Evolutionary conservation across 2,113 vertebrate genomes (phyloP).

Genomic region (Cavia porcellus): DNA sequence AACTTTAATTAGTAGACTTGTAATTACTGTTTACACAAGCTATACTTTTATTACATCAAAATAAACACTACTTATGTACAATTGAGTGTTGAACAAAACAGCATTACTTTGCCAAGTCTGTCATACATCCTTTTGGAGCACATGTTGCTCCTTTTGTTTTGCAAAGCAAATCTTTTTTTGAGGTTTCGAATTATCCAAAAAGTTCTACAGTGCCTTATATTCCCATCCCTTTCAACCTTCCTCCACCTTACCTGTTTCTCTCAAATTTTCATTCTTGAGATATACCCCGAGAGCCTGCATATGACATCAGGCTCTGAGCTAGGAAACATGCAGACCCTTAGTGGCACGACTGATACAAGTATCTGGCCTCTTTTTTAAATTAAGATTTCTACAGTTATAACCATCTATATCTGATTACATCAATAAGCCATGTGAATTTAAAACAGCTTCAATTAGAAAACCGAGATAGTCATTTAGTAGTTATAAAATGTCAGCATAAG

Average conservation of each 20-base stretch:
- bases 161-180: neutral
- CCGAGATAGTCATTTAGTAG: neutral
- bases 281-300: neutral
- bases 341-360: neutral
- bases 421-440: constrained; percentile 28
- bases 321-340: neutral
- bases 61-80: constrained; percentile 28
- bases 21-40: constrained; percentile 60
- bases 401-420: neutral
- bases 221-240: neutral
- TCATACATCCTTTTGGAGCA: neutral
- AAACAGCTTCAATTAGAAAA: constrained; percentile 45
- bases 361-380: neutral
- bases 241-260: neutral
- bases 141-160: neutral
- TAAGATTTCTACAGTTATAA: constrained; percentile 13
- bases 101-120: neutral
- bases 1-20: constrained; percentile 69
- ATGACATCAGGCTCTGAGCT: neutral
- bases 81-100: neutral
- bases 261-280: neutral
- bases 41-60: constrained; percentile 53
- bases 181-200: neutral
- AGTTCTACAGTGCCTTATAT: neutral
- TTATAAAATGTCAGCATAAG: constrained; percentile 7